These are phyloP conservation scores for Pollenia labialis DNA, from an alignment of 2,888 invertebrate species.

Conservation along the genomic window DNA sequence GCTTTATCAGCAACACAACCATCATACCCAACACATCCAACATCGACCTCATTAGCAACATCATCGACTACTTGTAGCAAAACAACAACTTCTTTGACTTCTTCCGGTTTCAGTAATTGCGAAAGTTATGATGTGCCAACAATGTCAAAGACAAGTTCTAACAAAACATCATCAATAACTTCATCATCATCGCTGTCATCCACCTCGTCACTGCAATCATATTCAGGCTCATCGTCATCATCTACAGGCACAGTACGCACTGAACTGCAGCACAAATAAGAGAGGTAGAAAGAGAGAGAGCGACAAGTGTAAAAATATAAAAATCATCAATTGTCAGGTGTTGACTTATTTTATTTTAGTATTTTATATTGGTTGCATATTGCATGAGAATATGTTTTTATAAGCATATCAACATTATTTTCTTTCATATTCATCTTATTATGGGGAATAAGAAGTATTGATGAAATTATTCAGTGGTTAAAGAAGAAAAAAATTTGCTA, in stretches of 20 bases:
- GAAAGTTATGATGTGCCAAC: constrained; percentile 57
- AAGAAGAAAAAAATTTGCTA: background rate
- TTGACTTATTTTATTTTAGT: constrained; percentile 37
- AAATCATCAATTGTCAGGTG: constrained; percentile 67
- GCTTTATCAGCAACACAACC: constrained; percentile 21
- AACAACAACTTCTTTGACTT: constrained; percentile 42
- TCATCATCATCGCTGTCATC: constrained; percentile 70
- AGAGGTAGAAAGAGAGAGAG: background rate
- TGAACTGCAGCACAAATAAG: constrained; percentile 79
- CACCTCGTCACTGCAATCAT: constrained; percentile 64
- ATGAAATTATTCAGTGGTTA: constrained; percentile 11
- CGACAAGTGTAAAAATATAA: constrained; percentile 9
- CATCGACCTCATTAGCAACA: constrained; percentile 62
- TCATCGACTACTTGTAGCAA: constrained; percentile 34
- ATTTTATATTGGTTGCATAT: background rate
- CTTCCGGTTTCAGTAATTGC: constrained; percentile 53
- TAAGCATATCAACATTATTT: constrained; percentile 14
- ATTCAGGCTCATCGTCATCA: constrained; percentile 63
- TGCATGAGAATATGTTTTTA: background rate
- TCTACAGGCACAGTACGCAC: constrained; percentile 84
- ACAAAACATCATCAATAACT: constrained; percentile 75
- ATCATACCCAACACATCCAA: constrained; percentile 56
- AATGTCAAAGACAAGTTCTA: constrained; percentile 40
- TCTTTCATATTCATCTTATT: constrained; percentile 19
- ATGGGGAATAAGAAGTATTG: background rate